Conservation (phyloP, 1,140 invertebrate genomes). For the Nebria ingens region DNA sequence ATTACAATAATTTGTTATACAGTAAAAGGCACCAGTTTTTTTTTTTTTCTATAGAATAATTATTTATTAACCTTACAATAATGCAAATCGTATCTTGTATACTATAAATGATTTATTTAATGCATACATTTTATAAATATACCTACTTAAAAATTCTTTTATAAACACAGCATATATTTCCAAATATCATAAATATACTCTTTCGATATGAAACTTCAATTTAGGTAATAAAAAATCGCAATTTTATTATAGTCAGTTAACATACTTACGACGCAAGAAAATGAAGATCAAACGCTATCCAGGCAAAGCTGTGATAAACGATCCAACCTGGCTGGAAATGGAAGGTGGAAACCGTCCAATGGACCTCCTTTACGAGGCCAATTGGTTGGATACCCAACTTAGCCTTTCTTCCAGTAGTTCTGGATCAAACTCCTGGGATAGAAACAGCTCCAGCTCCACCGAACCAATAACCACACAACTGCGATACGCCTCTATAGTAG, state of each 20-base stretch:
- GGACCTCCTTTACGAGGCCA: conserved; percentile 70
- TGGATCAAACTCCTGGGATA: conserved; percentile 26
- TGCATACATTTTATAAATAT: too few species aligned
- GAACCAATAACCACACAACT: neutral
- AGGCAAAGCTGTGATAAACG: conserved; percentile 63
- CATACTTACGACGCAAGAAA: neutral
- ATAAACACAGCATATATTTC: too few species aligned
- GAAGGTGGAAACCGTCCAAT: conserved; percentile 47
- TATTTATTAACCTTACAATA: neutral
- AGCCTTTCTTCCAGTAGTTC: conserved; percentile 21
- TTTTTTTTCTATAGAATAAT: neutral
- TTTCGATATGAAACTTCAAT: too few species aligned
- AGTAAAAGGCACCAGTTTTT: too few species aligned
- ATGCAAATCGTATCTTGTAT: too few species aligned
- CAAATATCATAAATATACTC: too few species aligned
- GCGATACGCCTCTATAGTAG: conserved; percentile 17
- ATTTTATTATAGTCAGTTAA: neutral
- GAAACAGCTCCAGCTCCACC: conserved; percentile 23
- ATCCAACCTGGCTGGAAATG: conserved; percentile 49
- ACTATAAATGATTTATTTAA: too few species aligned
- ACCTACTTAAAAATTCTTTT: too few species aligned
- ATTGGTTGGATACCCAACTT: conserved; percentile 57
- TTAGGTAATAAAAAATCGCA: too few species aligned
- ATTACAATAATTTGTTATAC: too few species aligned
- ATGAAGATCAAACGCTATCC: conserved; percentile 78